Evolutionary conservation across 2,888 invertebrate genomes (phyloP).

Genomic region (Osmoderma eremita): DNA sequence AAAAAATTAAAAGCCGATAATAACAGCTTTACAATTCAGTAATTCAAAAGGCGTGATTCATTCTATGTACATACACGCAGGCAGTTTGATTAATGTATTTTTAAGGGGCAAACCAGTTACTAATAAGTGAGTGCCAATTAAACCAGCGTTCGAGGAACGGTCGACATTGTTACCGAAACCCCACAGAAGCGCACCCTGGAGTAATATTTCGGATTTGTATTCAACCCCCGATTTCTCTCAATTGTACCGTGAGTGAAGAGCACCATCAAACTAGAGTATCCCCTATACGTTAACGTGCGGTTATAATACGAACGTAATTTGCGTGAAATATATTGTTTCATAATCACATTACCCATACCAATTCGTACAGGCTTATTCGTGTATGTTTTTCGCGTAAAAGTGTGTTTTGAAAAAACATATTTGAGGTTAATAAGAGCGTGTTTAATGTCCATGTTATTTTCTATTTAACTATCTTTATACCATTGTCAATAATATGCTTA

Average conservation of each 20-base stretch:
- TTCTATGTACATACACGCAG: not conserved
- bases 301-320: conserved; percentile 5
- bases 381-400: not conserved
- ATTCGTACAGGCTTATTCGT: too few species aligned
- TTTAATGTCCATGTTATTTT: too few species aligned
- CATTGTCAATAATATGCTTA: too few species aligned
- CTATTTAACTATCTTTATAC: too few species aligned
- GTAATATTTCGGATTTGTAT: conserved; percentile 58
- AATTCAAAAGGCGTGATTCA: not conserved
- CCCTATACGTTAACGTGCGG: conserved; percentile 11
- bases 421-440: not conserved
- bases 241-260: conserved; percentile 58
- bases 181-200: conserved; percentile 52
- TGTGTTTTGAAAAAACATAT: not conserved
- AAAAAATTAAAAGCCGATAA: conserved; percentile 2
- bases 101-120: conserved; percentile 34
- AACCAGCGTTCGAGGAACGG: conserved; percentile 34
- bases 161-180: conserved; percentile 25
- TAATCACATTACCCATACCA: too few species aligned
- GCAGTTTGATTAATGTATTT: conserved; percentile 28
- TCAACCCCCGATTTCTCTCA: conserved; percentile 55
- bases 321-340: not conserved
- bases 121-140: conserved; percentile 50
- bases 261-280: conserved; percentile 47
- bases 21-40: not conserved